These are phyloP conservation scores for Callospermophilus lateralis DNA, from an alignment of 2,113 vertebrate species.

Conservation along the genomic window DNA sequence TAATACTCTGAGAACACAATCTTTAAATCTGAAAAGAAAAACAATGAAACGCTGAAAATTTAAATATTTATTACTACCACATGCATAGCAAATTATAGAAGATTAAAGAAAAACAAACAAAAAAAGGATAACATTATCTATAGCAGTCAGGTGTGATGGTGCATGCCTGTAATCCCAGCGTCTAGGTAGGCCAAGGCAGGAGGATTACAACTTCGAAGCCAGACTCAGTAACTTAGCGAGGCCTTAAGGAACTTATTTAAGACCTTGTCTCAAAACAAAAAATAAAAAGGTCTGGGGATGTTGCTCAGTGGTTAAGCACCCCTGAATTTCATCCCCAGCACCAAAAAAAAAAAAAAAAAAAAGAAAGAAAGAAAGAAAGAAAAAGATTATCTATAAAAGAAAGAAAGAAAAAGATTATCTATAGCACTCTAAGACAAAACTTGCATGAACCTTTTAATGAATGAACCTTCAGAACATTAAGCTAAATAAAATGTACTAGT, in stretches of 20 bases:
- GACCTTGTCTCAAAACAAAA: too few relatives aligned
- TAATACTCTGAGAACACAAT: background rate
- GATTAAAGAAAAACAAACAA: background rate
- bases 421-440: background rate
- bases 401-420: background rate
- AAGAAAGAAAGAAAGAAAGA: background rate
- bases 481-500: background rate
- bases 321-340: too few relatives aligned
- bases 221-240: too few relatives aligned
- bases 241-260: too few relatives aligned
- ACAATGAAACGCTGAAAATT: background rate
- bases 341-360: background rate
- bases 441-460: background rate
- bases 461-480: background rate
- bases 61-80: background rate
- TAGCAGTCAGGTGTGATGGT: too few relatives aligned
- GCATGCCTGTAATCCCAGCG: too few relatives aligned
- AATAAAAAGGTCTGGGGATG: too few relatives aligned
- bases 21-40: constrained; percentile 37
- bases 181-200: too few relatives aligned
- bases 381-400: background rate
- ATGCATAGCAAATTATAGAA: background rate
- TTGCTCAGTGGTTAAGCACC: too few relatives aligned
- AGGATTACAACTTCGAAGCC: too few relatives aligned
- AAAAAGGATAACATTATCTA: background rate